Percentiles rank a stretch among this genome's conserved stretches.
phyloP scores from a whole-genome alignment of 2,113 vertebrate species.

The Montifringilla adamsi region DNA sequence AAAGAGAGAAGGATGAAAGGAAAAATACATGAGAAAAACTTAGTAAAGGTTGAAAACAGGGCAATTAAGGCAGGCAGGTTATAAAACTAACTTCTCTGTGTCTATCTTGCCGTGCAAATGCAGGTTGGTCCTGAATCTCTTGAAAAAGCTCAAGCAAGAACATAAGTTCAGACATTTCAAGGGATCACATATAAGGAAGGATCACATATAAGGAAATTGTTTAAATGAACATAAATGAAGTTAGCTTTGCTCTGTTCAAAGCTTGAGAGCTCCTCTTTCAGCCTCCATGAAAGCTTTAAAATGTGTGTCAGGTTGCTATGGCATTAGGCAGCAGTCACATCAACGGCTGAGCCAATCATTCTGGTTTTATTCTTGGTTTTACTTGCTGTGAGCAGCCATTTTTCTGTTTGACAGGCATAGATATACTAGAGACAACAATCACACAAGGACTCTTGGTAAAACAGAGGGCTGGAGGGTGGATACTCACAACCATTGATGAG shows the following conservation, averaged over 20 bases:
- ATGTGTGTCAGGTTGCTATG: background rate
- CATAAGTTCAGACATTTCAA: background rate
- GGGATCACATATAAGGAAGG: background rate
- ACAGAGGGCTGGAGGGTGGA: background rate
- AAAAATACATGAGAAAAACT: background rate
- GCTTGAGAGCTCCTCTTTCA: background rate
- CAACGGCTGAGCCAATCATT: background rate
- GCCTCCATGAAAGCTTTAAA: background rate
- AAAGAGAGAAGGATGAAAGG: background rate
- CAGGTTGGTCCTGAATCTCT: background rate
- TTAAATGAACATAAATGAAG: background rate
- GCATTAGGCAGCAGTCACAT: background rate
- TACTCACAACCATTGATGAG: fast-evolving
- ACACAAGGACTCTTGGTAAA: background rate
- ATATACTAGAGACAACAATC: background rate
- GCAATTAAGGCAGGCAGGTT: background rate
- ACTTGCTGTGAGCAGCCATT: background rate
- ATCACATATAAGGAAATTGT: background rate
- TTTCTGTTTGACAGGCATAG: background rate
- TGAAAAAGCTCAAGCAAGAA: background rate
- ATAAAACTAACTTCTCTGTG: background rate
- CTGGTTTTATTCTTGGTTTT: background rate
- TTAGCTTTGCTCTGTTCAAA: background rate
- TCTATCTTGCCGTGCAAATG: background rate
- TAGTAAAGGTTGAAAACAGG: background rate